Conservation (phyloP, 2,797 vertebrate genomes). For the Liasis olivaceus region DNA sequence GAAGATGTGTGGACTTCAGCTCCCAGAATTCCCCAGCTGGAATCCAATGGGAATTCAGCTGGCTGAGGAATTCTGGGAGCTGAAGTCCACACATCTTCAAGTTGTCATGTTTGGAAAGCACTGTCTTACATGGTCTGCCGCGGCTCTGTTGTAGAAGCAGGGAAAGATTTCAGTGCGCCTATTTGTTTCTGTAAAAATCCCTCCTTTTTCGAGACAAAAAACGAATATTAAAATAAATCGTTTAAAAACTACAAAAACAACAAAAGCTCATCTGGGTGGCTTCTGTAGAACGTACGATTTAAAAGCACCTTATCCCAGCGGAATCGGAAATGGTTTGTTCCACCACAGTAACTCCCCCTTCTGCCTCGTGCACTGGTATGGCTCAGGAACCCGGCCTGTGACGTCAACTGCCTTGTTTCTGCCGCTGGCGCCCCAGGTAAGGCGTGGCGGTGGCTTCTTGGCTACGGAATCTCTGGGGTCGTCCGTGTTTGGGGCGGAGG, state of each 20-base stretch:
- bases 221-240: not conserved
- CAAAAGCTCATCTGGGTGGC: not conserved
- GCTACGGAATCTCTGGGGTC: too few relatives aligned
- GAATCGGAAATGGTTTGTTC: conserved; percentile 6
- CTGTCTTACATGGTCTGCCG: not conserved
- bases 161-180: not conserved
- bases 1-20: too few relatives aligned
- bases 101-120: too few relatives aligned
- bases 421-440: not conserved
- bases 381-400: not conserved
- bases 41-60: too few relatives aligned
- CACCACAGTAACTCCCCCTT: not conserved
- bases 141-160: not conserved
- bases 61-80: too few relatives aligned
- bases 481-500: not conserved
- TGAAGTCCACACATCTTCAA: too few relatives aligned
- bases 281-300: not conserved
- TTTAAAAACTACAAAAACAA: not conserved
- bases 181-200: not conserved
- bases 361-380: not conserved
- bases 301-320: not conserved
- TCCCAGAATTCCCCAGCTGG: too few relatives aligned
- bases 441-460: not conserved
- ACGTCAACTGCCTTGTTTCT: not conserved
- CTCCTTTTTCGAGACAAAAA: not conserved